Base-by-base conservation (phyloP, 2,797 vertebrate genomes). In the Danio albolineatus region DNA sequence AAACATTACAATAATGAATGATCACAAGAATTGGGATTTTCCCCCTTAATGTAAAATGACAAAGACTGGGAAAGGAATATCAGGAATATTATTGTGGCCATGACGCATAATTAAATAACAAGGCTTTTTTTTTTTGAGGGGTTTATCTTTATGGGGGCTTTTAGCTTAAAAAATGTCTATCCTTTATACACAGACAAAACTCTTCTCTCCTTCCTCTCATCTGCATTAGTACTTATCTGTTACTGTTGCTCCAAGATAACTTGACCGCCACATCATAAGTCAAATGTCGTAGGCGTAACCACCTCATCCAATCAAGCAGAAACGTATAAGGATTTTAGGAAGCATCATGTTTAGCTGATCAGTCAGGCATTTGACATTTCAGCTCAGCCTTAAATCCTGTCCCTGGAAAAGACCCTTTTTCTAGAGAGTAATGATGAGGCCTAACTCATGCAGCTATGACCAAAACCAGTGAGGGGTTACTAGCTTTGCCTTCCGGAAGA, bases 341-440 rank as follows among this genome's bases (percentile, higher is more conserved):
- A 74, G 69, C 60, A 46, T 78, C 21, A 10, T 82, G 64, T 59
- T 64, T 53, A 43, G 74, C 48, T 76, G 54, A 48, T 73, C 60
- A 73, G 74, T 78, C 74, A 78, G 69, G 53, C 69, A 10, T 82
- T 66, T 77, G 75, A 78, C 75, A 59, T 46, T 51, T 67, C 9
- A 78, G 44, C 6, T 65, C 73, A 76, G 56, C 73, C 79, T 76
- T 78, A 62, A 61, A 67, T 78, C 70, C 81, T 73, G 51, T 78
- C 38, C 2, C 51, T 65, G 78, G 51, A 73, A 80, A 49, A 73
- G 41, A 44, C 41, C 5, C 10, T 41, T 66, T 28, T 69, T 57
- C 64, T 60, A 44, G 17, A 36, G 21, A 39, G 43, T 28, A 9
- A n/a, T n/a, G 48, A 43, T 73, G 57, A 76, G 65, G 44, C 54